Evolutionary conservation across 1,140 invertebrate genomes (phyloP).

Genomic region (Teleopsis dalmanni): DNA sequence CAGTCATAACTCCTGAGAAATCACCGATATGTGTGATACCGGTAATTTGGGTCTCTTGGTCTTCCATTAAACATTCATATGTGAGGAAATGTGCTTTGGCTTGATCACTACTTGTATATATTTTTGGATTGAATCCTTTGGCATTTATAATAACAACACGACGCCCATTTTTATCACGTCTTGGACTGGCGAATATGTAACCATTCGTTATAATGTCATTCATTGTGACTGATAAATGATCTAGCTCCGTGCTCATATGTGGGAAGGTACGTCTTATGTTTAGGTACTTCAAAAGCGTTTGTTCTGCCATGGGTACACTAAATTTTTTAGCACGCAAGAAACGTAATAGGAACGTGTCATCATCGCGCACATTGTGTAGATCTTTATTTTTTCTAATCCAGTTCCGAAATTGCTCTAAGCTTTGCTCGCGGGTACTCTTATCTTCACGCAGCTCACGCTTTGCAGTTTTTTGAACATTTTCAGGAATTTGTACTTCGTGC

Average conservation of each 20-base stretch:
- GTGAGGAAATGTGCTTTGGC: slow-evolving; percentile 58
- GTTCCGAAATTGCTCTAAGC: slow-evolving; percentile 53
- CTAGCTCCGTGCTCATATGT: slow-evolving; percentile 56
- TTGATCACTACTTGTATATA: slow-evolving; percentile 58
- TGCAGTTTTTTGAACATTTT: slow-evolving; percentile 49
- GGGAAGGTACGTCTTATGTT: slow-evolving; percentile 60
- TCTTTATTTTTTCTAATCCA: slow-evolving; percentile 63
- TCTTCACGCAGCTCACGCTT: slow-evolving; percentile 59
- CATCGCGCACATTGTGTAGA: slow-evolving; percentile 59
- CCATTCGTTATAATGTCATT: slow-evolving; percentile 57
- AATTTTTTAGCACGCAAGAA: slow-evolving; percentile 73
- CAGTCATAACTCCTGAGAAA: slow-evolving; percentile 49
- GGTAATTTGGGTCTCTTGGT: slow-evolving; percentile 62
- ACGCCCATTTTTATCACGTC: slow-evolving; percentile 60
- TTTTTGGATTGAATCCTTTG: slow-evolving; percentile 58
- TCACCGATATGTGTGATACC: slow-evolving; percentile 64
- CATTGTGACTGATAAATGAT: slow-evolving; percentile 56
- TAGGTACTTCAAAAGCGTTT: slow-evolving; percentile 71
- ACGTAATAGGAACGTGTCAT: slow-evolving; percentile 64
- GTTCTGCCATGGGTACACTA: slow-evolving; percentile 69
- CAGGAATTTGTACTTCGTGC: slow-evolving; percentile 38
- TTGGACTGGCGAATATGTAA: slow-evolving; percentile 64
- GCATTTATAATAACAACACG: slow-evolving; percentile 60
- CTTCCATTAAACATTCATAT: slow-evolving; percentile 65
- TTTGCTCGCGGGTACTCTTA: slow-evolving; percentile 51